Evolutionary conservation across 2,113 vertebrate species (phyloP).

Genomic region (Spermophilus dauricus): DNA sequence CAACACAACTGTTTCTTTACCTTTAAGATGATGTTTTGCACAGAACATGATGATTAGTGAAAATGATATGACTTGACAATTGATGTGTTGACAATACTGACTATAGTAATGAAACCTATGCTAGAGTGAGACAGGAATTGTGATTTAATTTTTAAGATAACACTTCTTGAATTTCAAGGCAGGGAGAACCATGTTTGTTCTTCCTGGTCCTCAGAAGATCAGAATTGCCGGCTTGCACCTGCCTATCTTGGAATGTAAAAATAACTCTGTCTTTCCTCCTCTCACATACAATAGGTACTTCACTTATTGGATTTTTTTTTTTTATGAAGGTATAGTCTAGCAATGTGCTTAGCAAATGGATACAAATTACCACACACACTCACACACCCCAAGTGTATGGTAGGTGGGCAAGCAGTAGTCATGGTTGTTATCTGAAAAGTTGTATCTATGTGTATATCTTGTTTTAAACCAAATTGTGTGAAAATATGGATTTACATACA

Average conservation of each 20-base stretch:
- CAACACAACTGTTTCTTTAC: not conserved
- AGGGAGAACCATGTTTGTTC: not conserved
- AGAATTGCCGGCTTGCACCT: not conserved
- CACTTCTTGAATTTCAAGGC: not conserved
- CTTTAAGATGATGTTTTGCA: not conserved
- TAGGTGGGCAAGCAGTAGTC: not conserved
- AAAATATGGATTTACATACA: slow-evolving; percentile 12
- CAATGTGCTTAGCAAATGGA: not conserved
- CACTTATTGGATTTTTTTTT: not conserved
- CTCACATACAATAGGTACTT: not conserved
- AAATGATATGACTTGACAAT: not conserved
- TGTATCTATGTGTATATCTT: not conserved
- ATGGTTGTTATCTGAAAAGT: not conserved
- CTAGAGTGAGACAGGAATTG: not conserved
- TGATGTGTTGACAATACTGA: not conserved
- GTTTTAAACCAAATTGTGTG: slow-evolving; percentile 8
- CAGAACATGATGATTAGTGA: not conserved
- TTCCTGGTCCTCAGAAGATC: not conserved
- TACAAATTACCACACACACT: too few species aligned
- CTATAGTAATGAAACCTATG: not conserved
- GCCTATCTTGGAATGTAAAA: not conserved
- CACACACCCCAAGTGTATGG: not conserved
- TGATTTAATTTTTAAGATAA: not conserved
- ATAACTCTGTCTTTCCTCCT: not conserved
- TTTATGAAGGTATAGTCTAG: not conserved